These are phyloP conservation scores for Caprella mutica DNA, from an alignment of 2,888 invertebrate species.

Conservation along the genomic window DNA sequence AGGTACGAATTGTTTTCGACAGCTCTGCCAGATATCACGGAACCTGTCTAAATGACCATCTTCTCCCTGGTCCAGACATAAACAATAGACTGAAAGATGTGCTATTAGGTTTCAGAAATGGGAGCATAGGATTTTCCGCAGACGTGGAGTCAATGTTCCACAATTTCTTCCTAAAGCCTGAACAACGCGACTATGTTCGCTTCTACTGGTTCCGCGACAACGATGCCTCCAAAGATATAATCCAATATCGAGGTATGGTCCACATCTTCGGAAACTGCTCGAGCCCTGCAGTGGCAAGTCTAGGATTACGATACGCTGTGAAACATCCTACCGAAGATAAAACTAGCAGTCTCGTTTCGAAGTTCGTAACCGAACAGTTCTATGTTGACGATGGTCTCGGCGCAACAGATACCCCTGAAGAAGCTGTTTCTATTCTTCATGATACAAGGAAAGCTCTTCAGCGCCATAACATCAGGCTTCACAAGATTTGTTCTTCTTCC, in stretches of 20 bases:
- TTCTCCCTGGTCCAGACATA: slow-evolving; percentile 1
- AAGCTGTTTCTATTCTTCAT: too few relatives aligned
- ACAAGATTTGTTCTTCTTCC: too few relatives aligned
- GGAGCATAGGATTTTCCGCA: neutral
- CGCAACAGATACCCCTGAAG: too few relatives aligned
- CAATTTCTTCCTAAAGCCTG: neutral
- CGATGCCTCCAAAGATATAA: neutral
- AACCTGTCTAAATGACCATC: neutral
- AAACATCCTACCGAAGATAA: too few relatives aligned
- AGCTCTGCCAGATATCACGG: neutral
- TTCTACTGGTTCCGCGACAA: neutral
- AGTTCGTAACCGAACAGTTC: too few relatives aligned
- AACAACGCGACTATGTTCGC: neutral
- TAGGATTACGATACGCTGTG: too few relatives aligned
- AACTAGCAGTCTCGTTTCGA: too few relatives aligned
- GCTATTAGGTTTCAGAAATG: neutral
- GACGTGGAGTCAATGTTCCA: neutral
- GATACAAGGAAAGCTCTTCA: too few relatives aligned
- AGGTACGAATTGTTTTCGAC: neutral
- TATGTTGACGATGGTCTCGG: too few relatives aligned
- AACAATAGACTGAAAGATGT: slow-evolving; percentile 1
- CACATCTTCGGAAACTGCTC: neutral
- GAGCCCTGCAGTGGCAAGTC: neutral
- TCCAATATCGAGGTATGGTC: neutral
- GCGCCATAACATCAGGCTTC: too few relatives aligned